These are phyloP conservation scores for Amblyteles armatorius DNA, from an alignment of 2,888 invertebrate species.

Conservation along the genomic window DNA sequence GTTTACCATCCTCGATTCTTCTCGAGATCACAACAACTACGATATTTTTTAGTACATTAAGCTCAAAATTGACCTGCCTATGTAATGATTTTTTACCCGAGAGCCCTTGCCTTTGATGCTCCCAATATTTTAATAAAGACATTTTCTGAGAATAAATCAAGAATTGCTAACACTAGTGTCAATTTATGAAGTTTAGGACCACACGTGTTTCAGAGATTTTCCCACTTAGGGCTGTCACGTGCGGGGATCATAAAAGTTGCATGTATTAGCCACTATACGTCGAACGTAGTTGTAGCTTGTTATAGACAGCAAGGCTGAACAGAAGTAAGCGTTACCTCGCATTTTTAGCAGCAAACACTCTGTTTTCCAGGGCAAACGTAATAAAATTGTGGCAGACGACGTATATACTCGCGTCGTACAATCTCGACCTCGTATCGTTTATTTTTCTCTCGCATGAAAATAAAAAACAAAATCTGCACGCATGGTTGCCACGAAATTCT, in stretches of 20 bases:
- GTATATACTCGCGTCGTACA: slow-evolving; percentile 63
- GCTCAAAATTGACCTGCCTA: no score
- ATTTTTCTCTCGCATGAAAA: slow-evolving; percentile 46
- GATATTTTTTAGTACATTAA: neutral
- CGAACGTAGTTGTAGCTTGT: slow-evolving; percentile 34
- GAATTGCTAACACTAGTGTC: neutral
- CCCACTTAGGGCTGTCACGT: slow-evolving; percentile 15
- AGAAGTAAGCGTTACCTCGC: slow-evolving; percentile 72
- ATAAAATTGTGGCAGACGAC: slow-evolving; percentile 69
- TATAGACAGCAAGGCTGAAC: slow-evolving; percentile 12
- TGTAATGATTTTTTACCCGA: neutral
- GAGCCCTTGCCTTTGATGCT: neutral
- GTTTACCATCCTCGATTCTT: neutral
- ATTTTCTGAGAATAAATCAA: slow-evolving; percentile 1
- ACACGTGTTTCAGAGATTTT: slow-evolving; percentile 21
- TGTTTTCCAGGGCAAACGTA: slow-evolving; percentile 68
- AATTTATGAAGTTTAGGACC: neutral
- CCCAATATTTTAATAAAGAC: neutral
- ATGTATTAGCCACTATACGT: slow-evolving; percentile 8
- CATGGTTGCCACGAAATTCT: neutral
- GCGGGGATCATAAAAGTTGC: slow-evolving; percentile 35
- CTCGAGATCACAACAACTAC: no score
- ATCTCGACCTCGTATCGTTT: slow-evolving; percentile 60
- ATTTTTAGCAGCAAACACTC: slow-evolving; percentile 25
- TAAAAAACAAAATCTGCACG: slow-evolving; percentile 23